These are phyloP conservation scores for Aphidoletes aphidimyza DNA, from an alignment of 2,888 invertebrate species.

Conservation along the genomic window DNA sequence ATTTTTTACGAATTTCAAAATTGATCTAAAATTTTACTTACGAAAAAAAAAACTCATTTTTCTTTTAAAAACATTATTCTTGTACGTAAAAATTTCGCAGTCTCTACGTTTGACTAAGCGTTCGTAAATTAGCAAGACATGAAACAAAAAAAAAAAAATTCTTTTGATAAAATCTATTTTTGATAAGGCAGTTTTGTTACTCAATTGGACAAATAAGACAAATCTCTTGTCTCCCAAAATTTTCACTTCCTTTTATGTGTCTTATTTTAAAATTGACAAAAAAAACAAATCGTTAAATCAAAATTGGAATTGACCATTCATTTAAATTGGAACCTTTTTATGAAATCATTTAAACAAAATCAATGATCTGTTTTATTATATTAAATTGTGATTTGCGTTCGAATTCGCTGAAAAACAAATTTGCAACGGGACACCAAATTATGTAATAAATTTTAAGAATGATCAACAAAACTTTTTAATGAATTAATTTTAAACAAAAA, in stretches of 20 bases:
- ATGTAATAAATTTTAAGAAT: neutral
- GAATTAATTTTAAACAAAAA: too few species aligned
- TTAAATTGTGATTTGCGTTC: neutral
- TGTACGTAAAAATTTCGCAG: neutral
- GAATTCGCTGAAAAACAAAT: neutral
- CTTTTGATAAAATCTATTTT: slow-evolving; percentile 35
- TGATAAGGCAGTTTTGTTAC: neutral
- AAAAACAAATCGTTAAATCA: neutral
- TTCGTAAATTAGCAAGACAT: too few species aligned
- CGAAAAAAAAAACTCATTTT: neutral
- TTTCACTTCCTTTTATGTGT: neutral
- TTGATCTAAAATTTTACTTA: neutral
- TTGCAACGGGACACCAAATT: neutral
- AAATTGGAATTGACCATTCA: too few species aligned
- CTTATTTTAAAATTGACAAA: neutral
- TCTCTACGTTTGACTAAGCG: too few species aligned
- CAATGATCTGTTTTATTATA: neutral
- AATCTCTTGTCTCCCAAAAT: neutral
- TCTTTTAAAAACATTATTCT: neutral
- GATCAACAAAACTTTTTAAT: neutral
- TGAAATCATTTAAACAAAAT: neutral
- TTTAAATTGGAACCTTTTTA: neutral
- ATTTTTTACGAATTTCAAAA: neutral
- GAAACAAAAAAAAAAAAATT: neutral
- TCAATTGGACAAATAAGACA: neutral